Evolutionary conservation across 2,113 vertebrate species (phyloP).

Genomic region (Megatriorchis doriae): DNA sequence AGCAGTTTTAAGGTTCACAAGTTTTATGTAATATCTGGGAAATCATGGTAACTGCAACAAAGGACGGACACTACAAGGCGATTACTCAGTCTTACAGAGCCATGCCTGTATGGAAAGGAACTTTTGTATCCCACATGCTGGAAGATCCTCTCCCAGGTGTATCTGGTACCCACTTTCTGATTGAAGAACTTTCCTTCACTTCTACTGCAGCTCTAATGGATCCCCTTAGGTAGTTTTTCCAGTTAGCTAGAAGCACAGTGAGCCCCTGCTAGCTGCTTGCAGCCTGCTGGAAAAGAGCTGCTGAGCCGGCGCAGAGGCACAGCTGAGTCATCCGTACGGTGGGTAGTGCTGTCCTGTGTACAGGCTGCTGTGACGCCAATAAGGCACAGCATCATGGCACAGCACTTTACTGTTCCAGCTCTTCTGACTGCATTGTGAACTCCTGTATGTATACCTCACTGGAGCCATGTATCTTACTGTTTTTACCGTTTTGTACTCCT

Average conservation of each 20-base stretch:
- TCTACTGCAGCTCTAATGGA: background rate
- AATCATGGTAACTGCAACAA: background rate
- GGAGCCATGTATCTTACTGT: rapidly evolving
- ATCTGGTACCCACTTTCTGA: background rate
- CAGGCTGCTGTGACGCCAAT: too few relatives aligned
- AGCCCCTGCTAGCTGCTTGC: background rate
- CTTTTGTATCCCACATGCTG: background rate
- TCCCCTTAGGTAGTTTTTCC: background rate
- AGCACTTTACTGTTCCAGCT: background rate
- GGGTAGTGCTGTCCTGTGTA: background rate
- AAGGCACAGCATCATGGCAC: background rate
- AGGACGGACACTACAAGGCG: rapidly evolving
- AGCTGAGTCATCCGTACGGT: too few relatives aligned
- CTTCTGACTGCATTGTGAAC: background rate
- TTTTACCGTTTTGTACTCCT: too few relatives aligned
- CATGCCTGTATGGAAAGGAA: background rate
- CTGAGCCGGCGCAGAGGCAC: background rate
- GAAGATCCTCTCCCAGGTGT: background rate
- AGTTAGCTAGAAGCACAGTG: background rate
- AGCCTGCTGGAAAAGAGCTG: background rate
- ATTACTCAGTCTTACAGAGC: background rate
- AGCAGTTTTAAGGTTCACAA: background rate
- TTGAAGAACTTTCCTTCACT: background rate
- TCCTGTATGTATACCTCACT: background rate
- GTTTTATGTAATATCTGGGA: background rate